phyloP scores from a whole-genome alignment of 2,888 invertebrate species.

The Agonum fuliginosum region DNA sequence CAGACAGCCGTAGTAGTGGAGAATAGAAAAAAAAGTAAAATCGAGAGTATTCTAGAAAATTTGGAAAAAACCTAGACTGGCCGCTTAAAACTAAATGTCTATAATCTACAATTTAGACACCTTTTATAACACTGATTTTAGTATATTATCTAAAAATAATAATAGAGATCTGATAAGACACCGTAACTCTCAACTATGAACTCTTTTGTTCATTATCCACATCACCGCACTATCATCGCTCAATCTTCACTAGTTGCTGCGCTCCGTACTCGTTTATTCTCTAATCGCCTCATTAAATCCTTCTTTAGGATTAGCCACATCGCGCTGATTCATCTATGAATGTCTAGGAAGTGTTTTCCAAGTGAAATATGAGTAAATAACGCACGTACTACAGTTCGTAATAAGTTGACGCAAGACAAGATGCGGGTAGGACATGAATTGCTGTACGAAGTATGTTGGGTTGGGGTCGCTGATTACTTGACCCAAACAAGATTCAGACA shows the following conservation, averaged over 20 bases:
- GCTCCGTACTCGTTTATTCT: too few species aligned
- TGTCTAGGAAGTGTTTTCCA: constrained; percentile 31
- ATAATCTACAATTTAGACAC: too few species aligned
- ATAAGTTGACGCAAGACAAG: neutral
- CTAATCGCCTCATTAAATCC: constrained; percentile 6
- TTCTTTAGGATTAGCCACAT: neutral
- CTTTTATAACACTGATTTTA: too few species aligned
- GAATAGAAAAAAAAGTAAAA: too few species aligned
- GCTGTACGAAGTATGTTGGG: neutral
- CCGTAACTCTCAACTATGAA: neutral
- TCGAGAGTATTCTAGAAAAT: too few species aligned
- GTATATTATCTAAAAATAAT: too few species aligned
- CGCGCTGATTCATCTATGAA: constrained; percentile 33
- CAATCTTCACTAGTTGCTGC: constrained; percentile 1
- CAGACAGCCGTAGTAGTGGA: too few species aligned
- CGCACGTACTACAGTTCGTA: neutral
- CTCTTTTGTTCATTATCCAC: neutral
- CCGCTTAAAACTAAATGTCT: too few species aligned
- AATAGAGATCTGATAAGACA: too few species aligned
- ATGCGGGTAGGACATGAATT: constrained; percentile 8
- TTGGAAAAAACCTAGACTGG: too few species aligned
- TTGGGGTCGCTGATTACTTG: too few species aligned
- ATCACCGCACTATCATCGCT: neutral
- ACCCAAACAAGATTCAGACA: too few species aligned
- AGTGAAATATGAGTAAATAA: constrained; percentile 45